These are phyloP conservation scores for Formica aserva DNA, from an alignment of 2,888 invertebrate genomes.

Conservation along the genomic window DNA sequence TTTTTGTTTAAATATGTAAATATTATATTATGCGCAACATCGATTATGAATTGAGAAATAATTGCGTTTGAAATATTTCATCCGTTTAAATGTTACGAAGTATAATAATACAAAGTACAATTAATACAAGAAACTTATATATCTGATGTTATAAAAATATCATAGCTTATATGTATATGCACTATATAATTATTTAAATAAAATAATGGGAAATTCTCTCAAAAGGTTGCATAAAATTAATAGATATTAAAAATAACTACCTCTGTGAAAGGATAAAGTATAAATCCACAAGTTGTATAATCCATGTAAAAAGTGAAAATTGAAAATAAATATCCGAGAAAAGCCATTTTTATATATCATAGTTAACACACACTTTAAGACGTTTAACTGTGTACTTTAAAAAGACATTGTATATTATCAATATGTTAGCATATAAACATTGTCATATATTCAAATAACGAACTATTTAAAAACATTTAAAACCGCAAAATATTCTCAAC, in stretches of 20 bases:
- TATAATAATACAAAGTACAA: neutral
- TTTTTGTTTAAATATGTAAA: neutral
- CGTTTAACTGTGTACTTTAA: no score
- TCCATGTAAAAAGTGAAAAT: neutral
- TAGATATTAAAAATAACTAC: slow-evolving; percentile 26
- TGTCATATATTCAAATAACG: neutral
- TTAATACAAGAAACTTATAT: neutral
- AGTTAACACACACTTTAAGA: slow-evolving; percentile 4
- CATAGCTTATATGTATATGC: neutral
- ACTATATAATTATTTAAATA: neutral
- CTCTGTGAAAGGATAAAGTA: slow-evolving; percentile 1
- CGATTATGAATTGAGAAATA: neutral
- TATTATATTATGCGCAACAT: neutral
- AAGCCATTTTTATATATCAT: slow-evolving; percentile 6
- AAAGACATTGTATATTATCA: neutral
- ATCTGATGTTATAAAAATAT: neutral
- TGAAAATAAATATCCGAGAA: slow-evolving; percentile 36
- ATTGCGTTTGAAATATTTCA: neutral
- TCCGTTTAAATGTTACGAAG: neutral
- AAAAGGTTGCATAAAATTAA: neutral
- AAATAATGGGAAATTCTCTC: neutral
- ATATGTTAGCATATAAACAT: neutral
- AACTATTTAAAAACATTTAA: slow-evolving; percentile 20
- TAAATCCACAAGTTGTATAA: neutral
- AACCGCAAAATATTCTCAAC: neutral